Percentiles rank a stretch among this genome's conserved stretches.
Conservation (phyloP, 1,140 invertebrate species). For the Neoseiulus cucumeris region DNA sequence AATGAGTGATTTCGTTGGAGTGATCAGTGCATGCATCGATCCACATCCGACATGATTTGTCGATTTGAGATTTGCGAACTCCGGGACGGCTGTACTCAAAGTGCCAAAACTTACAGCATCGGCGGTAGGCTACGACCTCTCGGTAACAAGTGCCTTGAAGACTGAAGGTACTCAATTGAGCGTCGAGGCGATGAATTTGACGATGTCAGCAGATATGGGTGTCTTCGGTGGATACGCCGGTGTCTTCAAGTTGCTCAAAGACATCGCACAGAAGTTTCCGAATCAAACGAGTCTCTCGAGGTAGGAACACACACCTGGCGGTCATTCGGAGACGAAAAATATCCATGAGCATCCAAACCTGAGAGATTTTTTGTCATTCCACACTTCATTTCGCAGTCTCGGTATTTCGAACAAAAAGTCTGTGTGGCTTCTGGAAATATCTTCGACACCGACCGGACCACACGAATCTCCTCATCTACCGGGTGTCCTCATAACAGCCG, state of each 20-base stretch:
- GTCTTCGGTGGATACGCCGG: neutral
- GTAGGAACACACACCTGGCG: neutral
- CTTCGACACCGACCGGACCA: neutral
- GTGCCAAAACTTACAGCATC: neutral
- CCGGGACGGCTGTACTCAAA: too few relatives aligned
- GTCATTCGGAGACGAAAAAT: neutral
- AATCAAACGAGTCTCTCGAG: neutral
- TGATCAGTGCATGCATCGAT: too few relatives aligned
- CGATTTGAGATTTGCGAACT: too few relatives aligned
- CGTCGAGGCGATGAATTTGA: neutral
- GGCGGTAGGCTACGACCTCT: neutral
- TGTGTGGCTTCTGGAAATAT: neutral
- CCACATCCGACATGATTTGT: too few relatives aligned
- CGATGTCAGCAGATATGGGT: neutral
- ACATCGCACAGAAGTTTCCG: neutral
- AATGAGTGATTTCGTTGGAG: too few relatives aligned
- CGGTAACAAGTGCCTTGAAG: neutral
- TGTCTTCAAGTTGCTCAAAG: neutral
- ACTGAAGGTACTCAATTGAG: neutral
- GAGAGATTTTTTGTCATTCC: too few relatives aligned
- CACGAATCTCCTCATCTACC: neutral
- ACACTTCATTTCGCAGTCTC: too few relatives aligned
- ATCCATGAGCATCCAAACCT: neutral
- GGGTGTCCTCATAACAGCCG: neutral
- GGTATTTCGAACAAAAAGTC: too few relatives aligned